phyloP scores from a whole-genome alignment of 2,113 vertebrate genomes.

The Catharus minimus region DNA sequence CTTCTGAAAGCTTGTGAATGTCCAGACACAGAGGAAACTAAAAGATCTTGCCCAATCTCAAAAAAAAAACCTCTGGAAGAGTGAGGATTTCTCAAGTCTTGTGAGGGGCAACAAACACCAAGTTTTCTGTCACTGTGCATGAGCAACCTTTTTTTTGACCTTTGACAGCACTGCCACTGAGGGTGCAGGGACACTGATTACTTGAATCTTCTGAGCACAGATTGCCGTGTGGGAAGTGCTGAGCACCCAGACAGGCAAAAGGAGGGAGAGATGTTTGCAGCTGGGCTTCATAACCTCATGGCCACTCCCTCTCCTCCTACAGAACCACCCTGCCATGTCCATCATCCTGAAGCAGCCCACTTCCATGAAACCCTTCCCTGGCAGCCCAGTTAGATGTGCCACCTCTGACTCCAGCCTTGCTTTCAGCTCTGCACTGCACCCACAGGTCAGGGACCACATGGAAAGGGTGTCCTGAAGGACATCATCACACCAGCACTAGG shows the following conservation, averaged over 20 bases:
- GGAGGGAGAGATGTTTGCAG: background rate
- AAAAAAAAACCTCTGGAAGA: background rate
- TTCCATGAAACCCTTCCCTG: background rate
- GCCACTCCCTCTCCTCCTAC: background rate
- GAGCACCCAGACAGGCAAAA: background rate
- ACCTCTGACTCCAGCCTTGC: accelerated
- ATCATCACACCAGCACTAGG: background rate
- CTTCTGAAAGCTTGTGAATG: background rate
- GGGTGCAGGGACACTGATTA: no score
- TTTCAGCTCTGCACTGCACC: background rate
- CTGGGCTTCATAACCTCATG: background rate
- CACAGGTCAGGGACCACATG: background rate
- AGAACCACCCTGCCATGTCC: background rate
- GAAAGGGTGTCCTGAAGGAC: background rate
- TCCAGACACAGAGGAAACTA: background rate
- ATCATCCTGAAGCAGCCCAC: background rate
- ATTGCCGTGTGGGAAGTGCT: accelerated
- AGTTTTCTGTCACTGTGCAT: background rate
- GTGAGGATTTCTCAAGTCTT: background rate
- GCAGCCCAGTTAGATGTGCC: accelerated
- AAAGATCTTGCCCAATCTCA: background rate
- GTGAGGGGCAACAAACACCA: background rate
- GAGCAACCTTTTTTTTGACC: background rate
- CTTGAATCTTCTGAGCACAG: background rate
- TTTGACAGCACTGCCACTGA: background rate